Evolutionary conservation across 2,888 invertebrate species (phyloP), one percentile per base, ranked within the genome.

Genomic region (Andrena hattorfiana): DNA sequence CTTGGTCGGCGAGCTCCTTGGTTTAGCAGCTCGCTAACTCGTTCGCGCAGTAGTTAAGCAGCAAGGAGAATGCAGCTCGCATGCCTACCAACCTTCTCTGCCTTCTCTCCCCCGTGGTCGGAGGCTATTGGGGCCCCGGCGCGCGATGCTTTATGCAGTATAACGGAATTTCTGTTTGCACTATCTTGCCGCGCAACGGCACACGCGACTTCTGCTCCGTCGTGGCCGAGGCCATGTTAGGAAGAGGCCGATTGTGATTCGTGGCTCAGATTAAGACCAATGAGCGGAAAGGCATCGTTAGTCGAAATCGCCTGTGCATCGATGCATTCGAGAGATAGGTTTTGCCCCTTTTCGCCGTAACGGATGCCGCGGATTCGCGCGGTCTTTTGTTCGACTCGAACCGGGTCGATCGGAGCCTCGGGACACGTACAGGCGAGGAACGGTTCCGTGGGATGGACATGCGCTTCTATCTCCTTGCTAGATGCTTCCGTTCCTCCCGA

Each of bases 51-150:
- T 90, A 86, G 92, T 90, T 90, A 89, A 92, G 91, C 92, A 90
- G 89, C 89, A 78, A 74, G 83, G 90, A 89, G 92, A 93, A 93
- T 93, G 92, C 90, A 85, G 91, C 89, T 88, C 89, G 92, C 90
- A 89, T 92, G 88, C 92, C 87, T 85, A 70, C 69, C 77, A 74
- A 51, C 85, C 74, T 69, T 49, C 66, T 13, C 42, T 42, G 42
- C 42, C 42, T 72, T 42, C 71, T 51, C 51, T 59, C 69, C 64
- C 60, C 72, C 48, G 35, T 51, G 49, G 49, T 16, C 35, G 20
- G 10, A 16, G 49, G 59, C 76, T 54, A 59, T 30, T 70, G 62
- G 68, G 68, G 32, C 59, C 60, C 67, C 13, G 42, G 42, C 42
- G 85, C 67, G 56, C 83, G 87, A 92, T 89, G 89, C 85, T 89